Evolutionary conservation across 1,140 invertebrate genomes (phyloP), one percentile per base, ranked within the genome.

Genomic region (Plutomurus gul): DNA sequence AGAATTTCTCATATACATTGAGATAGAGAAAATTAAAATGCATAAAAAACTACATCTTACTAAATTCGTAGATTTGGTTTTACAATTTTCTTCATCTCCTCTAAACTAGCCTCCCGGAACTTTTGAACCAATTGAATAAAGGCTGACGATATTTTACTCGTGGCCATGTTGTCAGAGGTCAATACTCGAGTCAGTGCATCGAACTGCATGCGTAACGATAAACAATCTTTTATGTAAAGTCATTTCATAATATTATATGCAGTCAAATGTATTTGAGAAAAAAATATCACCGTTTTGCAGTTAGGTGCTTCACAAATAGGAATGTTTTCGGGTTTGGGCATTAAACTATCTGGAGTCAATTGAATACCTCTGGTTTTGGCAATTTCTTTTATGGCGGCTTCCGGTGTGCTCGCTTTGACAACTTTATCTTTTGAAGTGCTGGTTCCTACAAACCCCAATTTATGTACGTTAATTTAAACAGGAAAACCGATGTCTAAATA

Each of bases 91-190:
- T 86, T 73, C 36, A 94, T 88, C 46, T 92, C 90, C 8, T 90
- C 88, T 33, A 88, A 86, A 3, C 87, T 87, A 0, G 91, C 87
- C 70, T 88, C 86, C 80, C 90, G 87, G 11, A 91, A 89, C 46
- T 89, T 84, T 6, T 89, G 88, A n/a, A 93, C 81, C 3, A 93
- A 85, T 84, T 91, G 89, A 1, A 91, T 85, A 82, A 92, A 92
- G 0, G 89, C 88, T 46, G 89, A 86, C 1, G 93, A 91, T 7
- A 92, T 89, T 78, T 89, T 90, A 2, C 88, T 85, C 8, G 89
- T 90, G 6, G 92, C 93, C 8, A 93, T 83, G 37, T 89, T 85
- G 43, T 88, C 86, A n/a, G 82, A 82, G 51, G 88, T 87, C 13
- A 92, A 83, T 1, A 87, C 83, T 11, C 88, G 76, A 22, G 56